Base-by-base conservation (phyloP, 1,140 invertebrate species). In the Lordiphosa clarofinis region DNA sequence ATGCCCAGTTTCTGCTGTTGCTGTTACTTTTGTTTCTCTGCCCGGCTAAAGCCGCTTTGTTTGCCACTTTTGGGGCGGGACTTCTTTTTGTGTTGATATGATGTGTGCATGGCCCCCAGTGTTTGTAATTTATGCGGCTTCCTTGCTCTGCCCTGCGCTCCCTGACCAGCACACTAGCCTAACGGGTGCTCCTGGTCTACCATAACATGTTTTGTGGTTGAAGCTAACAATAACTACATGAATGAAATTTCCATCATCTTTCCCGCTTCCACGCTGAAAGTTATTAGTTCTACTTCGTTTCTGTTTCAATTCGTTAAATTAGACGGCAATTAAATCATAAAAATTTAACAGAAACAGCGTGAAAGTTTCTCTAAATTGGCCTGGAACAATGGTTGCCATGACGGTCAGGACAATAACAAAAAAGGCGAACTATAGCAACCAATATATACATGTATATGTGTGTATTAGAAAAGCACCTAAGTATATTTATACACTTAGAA, bases 121-220 rank as follows among this genome's bases (percentile, higher is more conserved):
- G 64, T 67, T 73, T 67, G 75, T 68, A 82, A 82, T 82, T 82
- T 84, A 82, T 84, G 78, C 73, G 78, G 78, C 78, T 82, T 82
- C 78, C 39, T 37, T n/a, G 24, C 31, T 2, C 56, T 13, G 10
- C 40, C 37, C 9, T 21, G 21, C 21, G 21, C 21, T 21, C 4
- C 21, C 21, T 5, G 7, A 7, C 21, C 19, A 28, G 4, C 24
- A 28, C 24, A 28, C 24, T 7, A 7, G 24, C 4, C 6, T 6
- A 28, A 7, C 24, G 24, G 24, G 24, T 28, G 24, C 24, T 21
- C 24, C 6, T 7, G 24, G 24, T 28, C 24, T 28, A 24, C 43
- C 19, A 36, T 46, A 35, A 13, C 35, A 35, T 36, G 46, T 4
- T 40, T n/a, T 12, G 13, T 47, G 36, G 33, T 38, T 13, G 33